Evolutionary conservation across 2,113 vertebrate species (phyloP).

Genomic region (Meleagris gallopavo): DNA sequence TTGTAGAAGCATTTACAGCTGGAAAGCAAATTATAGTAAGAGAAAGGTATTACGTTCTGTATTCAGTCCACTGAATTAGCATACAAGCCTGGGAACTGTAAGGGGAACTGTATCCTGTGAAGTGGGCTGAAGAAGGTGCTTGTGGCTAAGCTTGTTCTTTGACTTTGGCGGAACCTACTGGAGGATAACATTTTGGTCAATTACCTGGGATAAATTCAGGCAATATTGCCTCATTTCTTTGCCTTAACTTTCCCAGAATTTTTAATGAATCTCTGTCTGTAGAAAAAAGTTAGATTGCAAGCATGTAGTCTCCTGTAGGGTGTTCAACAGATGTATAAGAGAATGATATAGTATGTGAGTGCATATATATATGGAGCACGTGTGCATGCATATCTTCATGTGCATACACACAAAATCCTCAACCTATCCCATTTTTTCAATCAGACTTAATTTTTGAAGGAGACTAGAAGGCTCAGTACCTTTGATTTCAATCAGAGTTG

Average conservation of each 20-base stretch:
- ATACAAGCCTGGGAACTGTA: accelerated
- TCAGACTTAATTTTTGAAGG: not conserved
- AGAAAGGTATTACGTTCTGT: not conserved
- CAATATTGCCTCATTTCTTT: not conserved
- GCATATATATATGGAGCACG: not conserved
- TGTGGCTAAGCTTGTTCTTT: not conserved
- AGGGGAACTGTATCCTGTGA: accelerated
- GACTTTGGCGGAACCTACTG: not conserved
- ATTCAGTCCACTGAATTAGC: not conserved
- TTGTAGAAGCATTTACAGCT: not conserved
- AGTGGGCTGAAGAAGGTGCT: not conserved
- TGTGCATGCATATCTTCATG: not conserved
- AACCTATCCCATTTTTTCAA: not conserved
- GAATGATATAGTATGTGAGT: not conserved
- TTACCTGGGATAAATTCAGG: not conserved
- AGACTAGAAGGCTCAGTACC: not conserved
- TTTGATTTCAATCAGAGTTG: slow-evolving; percentile 20
- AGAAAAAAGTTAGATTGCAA: not conserved
- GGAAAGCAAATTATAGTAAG: not conserved
- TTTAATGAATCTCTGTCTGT: not conserved
- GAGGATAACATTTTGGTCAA: not conserved
- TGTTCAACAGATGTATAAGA: not conserved
- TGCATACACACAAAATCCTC: not conserved
- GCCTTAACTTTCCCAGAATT: not conserved
- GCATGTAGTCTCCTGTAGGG: not conserved